Evolutionary conservation across 2,113 vertebrate genomes (phyloP).

Genomic region (Thunnus thynnus): DNA sequence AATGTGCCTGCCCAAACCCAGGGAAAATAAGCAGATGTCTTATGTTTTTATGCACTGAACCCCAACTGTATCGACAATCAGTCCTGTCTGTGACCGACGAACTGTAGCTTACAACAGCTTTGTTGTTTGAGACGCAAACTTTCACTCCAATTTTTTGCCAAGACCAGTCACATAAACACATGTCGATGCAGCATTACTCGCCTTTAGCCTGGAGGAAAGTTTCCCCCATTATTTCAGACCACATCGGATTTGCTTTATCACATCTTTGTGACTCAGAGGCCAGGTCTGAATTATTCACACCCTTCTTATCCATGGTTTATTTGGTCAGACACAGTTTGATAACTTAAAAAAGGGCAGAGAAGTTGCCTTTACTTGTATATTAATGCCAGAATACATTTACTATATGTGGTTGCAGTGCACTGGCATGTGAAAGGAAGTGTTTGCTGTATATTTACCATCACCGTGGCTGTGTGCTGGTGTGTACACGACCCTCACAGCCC

Average conservation of each 20-base stretch:
- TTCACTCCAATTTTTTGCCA: conserved; percentile 13
- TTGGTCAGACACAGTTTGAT: conserved; percentile 15
- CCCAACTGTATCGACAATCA: conserved; percentile 53
- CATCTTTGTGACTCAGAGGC: conserved; percentile 1
- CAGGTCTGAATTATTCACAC: conserved; percentile 36
- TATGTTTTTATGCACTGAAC: conserved; percentile 66
- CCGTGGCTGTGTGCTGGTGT: conserved; percentile 33
- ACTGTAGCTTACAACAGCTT: conserved; percentile 49
- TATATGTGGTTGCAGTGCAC: conserved; percentile 2
- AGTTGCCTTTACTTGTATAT: neutral
- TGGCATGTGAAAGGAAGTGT: conserved; percentile 38
- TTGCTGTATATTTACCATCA: conserved; percentile 37
- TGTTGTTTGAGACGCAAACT: conserved; percentile 62
- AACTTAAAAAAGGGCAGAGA: conserved; percentile 8
- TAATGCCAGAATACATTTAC: neutral
- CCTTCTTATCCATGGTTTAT: neutral
- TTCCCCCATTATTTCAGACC: neutral
- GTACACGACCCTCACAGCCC: conserved; percentile 60
- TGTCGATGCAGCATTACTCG: conserved; percentile 1
- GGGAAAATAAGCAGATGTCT: conserved; percentile 68
- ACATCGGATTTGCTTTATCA: conserved; percentile 33
- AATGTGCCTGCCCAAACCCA: conserved; percentile 57
- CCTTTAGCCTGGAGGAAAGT: conserved; percentile 24
- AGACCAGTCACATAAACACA: conserved; percentile 40
- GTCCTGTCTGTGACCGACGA: conserved; percentile 49